These are phyloP conservation scores for Bothrops jararaca DNA, from an alignment of 2,113 vertebrate genomes.

Conservation along the genomic window DNA sequence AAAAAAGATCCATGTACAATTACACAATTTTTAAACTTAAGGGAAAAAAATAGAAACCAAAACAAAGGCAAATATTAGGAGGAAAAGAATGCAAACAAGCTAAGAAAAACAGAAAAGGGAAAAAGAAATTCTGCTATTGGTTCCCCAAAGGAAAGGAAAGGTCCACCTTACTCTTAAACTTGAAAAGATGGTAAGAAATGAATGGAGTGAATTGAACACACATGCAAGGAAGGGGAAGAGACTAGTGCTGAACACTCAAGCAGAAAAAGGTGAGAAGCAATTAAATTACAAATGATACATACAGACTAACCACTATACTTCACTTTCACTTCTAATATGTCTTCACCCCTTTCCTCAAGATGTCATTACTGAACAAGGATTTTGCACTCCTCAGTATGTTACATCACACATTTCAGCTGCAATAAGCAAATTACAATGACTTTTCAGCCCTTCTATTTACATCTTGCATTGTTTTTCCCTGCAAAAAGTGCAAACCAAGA, in stretches of 20 bases:
- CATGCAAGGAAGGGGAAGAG: not conserved
- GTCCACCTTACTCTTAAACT: not conserved
- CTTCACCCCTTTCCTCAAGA: not conserved
- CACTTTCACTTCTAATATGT: not conserved
- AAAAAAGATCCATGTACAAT: not conserved
- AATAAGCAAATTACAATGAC: not conserved
- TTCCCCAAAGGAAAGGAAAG: not conserved
- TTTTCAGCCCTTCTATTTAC: not conserved
- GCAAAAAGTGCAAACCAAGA: not conserved
- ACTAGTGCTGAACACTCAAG: not conserved
- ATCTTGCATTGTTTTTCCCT: not conserved
- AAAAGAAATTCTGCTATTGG: not conserved
- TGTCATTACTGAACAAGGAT: not conserved
- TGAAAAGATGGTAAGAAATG: not conserved
- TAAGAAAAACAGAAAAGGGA: not conserved
- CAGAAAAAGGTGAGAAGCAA: not conserved
- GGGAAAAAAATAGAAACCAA: not conserved
- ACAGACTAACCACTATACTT: not conserved
- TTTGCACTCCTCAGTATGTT: not conserved
- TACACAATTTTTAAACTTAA: not conserved
- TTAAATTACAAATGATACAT: not conserved
- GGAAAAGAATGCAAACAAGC: not conserved
- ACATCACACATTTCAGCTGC: not conserved
- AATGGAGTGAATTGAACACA: not conserved
- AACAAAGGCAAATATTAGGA: not conserved